Evolutionary conservation across 2,888 invertebrate species (phyloP), one percentile per base, ranked within the genome.

Genomic region (Griposia aprilina): DNA sequence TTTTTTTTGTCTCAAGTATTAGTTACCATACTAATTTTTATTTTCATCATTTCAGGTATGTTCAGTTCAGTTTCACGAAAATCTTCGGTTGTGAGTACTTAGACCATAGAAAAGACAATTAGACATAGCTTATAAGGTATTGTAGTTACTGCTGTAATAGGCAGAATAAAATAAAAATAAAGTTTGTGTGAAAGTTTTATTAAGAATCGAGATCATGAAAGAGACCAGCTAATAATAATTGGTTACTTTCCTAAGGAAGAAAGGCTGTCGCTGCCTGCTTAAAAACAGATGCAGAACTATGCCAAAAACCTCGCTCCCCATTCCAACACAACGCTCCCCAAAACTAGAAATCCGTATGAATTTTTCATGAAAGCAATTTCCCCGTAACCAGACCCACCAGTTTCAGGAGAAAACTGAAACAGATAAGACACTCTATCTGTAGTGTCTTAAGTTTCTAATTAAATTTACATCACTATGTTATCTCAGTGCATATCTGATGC

Each of bases 401-500:
- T 77, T 86, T 63, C 79, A 41, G 57, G 70, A 70, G 89, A 80
- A 85, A 87, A 87, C 86, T 81, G 81, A 78, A 87, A 78, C 82
- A 69, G 80, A 80, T 88, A 86, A 85, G 82, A 70, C 72, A 71
- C 67, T 81, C 78, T 77, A 84, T 87, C 84, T 83, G 79, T 65
- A 84, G 74, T 80, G 79, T 82, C 84, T 88, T 85, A 86, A 90
- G 89, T 89, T 91, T 90, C 87, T 91, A 91, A 91, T 91, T 91
- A 91, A 90, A 91, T 91, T 91, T 90, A 87, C 89, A 91, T 90
- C 90, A 89, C 63, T 78, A 85, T 86, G 87, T 90, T 90, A 90
- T 91, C 85, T 88, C 45, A 60, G 66, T 87, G 86, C 86, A 89
- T 81, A 87, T 82, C 86, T 78, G 74, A 77, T 88, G 83, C 84